phyloP scores from a whole-genome alignment of 1,140 invertebrate genomes.

The Lordiphosa stackelbergi region DNA sequence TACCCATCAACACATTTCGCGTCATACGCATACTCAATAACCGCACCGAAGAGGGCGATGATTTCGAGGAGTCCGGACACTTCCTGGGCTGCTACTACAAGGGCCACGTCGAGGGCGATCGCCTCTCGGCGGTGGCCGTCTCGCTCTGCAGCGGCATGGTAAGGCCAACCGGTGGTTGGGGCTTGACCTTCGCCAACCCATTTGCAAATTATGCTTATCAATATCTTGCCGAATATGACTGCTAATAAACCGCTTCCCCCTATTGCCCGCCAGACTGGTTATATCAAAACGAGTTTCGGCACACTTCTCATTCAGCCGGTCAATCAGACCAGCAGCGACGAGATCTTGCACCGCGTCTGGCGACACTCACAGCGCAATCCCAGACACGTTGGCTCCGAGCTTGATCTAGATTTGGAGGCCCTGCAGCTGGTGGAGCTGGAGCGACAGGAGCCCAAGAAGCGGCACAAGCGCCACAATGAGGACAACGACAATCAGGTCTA shows the following conservation, averaged over 20 bases:
- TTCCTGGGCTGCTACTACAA: slow-evolving; percentile 84
- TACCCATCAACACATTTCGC: slow-evolving; percentile 78
- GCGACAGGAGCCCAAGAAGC: slow-evolving; percentile 17
- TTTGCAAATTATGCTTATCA: slow-evolving; percentile 65
- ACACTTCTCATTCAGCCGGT: slow-evolving; percentile 83
- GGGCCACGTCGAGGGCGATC: slow-evolving; percentile 83
- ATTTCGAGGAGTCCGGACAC: slow-evolving; percentile 72
- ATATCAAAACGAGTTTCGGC: slow-evolving; percentile 81
- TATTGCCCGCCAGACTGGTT: slow-evolving; percentile 79
- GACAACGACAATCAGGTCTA: slow-evolving; percentile 79
- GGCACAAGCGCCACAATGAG: slow-evolving; percentile 73
- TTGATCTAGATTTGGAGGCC: slow-evolving; percentile 60
- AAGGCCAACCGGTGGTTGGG: slow-evolving; percentile 43
- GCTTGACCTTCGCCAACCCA: slow-evolving; percentile 45
- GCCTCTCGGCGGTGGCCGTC: slow-evolving; percentile 82
- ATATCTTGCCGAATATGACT: slow-evolving; percentile 65
- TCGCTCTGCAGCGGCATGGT: slow-evolving; percentile 88
- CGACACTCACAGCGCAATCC: slow-evolving; percentile 64
- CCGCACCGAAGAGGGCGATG: slow-evolving; percentile 70
- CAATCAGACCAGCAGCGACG: slow-evolving; percentile 75
- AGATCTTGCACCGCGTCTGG: slow-evolving; percentile 70
- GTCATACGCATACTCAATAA: slow-evolving; percentile 81
- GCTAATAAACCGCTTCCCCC: slow-evolving; percentile 38
- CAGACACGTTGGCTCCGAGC: slow-evolving; percentile 68
- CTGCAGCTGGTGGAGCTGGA: slow-evolving; percentile 28